Base-by-base conservation (phyloP, 2,113 vertebrate genomes). In the Calypte anna region DNA sequence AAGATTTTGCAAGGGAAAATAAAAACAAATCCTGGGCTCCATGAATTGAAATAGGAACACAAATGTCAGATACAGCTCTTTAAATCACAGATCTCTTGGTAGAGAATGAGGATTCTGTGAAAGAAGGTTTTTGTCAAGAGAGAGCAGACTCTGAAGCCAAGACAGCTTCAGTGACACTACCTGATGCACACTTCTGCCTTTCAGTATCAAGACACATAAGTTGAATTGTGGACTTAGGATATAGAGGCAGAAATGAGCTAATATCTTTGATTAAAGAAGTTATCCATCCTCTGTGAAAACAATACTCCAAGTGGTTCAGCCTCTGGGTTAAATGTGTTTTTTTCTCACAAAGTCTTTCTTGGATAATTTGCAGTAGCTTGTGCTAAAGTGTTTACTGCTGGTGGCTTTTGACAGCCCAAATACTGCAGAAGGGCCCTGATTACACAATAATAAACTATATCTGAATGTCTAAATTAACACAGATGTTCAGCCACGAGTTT, bases 331-430 rank as follows among this genome's bases (percentile, higher is more conserved):
- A 86, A 68, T 22, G n/a, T 1, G 5, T 18, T 70, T 74, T 74
- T 88, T 50, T 50, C 21, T 64, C 50, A 86, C 83, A 86, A 86
- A 93, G 73, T 28, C 31, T 78, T 75, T 78, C 72, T 55, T 70
- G 69, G 43, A 38, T 53, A 72, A 93, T 83, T 94, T 82, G 80
- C 61, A 83, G 67, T 46, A 63, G 31, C 10, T 70, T 81, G 25
- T 44, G 25, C 86, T 75, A 43, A 73, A 69, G 22, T 48, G n/a
- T 81, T 88, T 61, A 36, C 31, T 3, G 2, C 22, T 31, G 12
- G 23, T 17, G 80, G 64, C 48, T 69, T 75, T 86, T 72, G 72
- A 46, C 2, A 11, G 36, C 19, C 33, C 21, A 68, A 50, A 24
- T 4, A n/a, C 30, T 30, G 64, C 3, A 78, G 31, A 88, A 81